Base-by-base conservation (phyloP, 2,113 vertebrate species). In the Elachura formosa region DNA sequence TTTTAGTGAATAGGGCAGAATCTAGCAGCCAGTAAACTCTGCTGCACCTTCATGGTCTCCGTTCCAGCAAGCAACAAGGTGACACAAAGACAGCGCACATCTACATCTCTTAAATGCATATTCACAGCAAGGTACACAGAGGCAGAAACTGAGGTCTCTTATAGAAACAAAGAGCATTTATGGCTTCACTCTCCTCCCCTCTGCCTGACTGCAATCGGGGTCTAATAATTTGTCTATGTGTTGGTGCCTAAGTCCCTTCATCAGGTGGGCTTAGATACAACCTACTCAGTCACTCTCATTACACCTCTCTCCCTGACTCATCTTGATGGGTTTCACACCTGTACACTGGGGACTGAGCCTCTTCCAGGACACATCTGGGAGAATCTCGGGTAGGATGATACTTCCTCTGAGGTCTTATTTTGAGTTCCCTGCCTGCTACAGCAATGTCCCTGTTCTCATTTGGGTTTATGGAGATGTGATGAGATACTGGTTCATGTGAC, bases 41-140 rank as follows among this genome's bases (percentile, higher is more conserved):
- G 20, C 31, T 38, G 20, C 28, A 75, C 40, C 4, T 36, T 16
- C 25, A 1, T 12, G 3, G 6, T 12, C 33, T 40, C 25, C 15
- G 29, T 14, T 55, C 40, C 51, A 41, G 5, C 16, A 31, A 25
- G 11, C 7, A 62, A 55, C 0, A 0, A 59, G n/a, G 16, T 22
- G 29, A 20, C 1, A 9, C 17, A 67, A 29, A 41, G 14, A 40
- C 12, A 59, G 9, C 10, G 4, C 29, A 62, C 0, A 0, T 33
- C 11, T 23, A 9, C 3, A 21, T 18, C 15, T 13, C 12, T 15
- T 25, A 20, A 7, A 10, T 9, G 9, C 28, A 52, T 40, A 10
- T 23, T 12, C 21, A 25, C 9, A 21, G 29, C 29, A n/a, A 61
- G n/a, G n/a, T 13, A 22, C 56, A 61, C 41, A 21, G 29, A 16